phyloP scores from a whole-genome alignment of 2,113 vertebrate species.

The Riparia riparia region DNA sequence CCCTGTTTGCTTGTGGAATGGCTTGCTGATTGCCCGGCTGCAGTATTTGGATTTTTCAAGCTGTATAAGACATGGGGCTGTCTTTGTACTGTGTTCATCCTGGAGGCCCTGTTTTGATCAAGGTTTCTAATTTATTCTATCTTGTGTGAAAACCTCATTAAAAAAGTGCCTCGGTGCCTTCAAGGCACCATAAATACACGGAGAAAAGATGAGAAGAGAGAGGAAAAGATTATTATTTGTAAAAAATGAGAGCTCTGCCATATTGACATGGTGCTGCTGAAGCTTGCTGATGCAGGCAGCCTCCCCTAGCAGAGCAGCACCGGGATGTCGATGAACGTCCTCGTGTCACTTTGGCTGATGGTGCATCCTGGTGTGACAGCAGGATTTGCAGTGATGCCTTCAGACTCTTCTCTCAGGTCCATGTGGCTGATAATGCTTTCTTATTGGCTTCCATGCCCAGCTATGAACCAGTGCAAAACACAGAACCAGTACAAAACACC shows the following conservation, averaged over 20 bases:
- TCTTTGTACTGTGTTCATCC: not conserved
- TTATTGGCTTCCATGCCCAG: not conserved
- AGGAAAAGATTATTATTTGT: not conserved
- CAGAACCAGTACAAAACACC: not conserved
- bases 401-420: not conserved
- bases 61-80: not conserved
- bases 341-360: not conserved
- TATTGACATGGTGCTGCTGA: not conserved
- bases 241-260: not conserved
- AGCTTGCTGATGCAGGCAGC: not conserved
- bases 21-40: not conserved
- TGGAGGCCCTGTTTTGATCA: constrained; percentile 12
- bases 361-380: no score
- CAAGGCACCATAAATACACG: accelerated
- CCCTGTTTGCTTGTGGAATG: not conserved
- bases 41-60: not conserved
- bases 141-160: constrained; percentile 21
- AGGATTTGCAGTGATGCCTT: not conserved
- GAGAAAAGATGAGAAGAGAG: not conserved
- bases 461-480: not conserved
- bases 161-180: not conserved
- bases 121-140: constrained; percentile 11
- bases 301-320: not conserved
- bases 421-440: accelerated
- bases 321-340: not conserved